Evolutionary conservation across 2,113 vertebrate species (phyloP).

Genomic region (Electrona antarctica): DNA sequence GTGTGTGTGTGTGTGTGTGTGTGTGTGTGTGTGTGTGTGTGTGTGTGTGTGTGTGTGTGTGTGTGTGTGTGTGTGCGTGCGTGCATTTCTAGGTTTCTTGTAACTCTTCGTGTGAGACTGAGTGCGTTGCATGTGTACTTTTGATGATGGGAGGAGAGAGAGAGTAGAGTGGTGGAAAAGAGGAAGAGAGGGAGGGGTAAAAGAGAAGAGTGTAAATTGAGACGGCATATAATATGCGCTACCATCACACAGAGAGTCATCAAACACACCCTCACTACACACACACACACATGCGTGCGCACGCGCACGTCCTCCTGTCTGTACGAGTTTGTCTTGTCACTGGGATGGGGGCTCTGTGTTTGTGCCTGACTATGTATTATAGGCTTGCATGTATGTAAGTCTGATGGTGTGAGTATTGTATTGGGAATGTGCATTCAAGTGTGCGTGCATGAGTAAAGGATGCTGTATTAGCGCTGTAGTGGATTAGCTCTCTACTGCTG

Average conservation of each 20-base stretch:
- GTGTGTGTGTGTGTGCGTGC: too few species aligned
- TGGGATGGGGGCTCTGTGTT: not conserved
- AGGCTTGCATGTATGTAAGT: not conserved
- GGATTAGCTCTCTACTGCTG: constrained; percentile 35
- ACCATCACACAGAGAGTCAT: not conserved
- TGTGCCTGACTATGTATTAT: not conserved
- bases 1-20: too few species aligned
- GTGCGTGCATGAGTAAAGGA: not conserved
- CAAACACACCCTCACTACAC: not conserved
- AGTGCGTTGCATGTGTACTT: not conserved
- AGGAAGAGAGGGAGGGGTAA: not conserved
- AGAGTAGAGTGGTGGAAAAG: not conserved
- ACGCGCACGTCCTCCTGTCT: too few species aligned
- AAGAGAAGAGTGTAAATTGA: constrained; percentile 1
- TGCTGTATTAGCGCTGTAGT: not conserved
- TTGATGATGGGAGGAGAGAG: not conserved
- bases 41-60: too few species aligned
- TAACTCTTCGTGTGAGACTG: too few species aligned
- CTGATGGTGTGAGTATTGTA: too few species aligned
- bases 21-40: too few species aligned
- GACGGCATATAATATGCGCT: not conserved
- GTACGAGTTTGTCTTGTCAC: too few species aligned
- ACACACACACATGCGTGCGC: too few species aligned
- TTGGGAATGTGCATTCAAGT: not conserved
- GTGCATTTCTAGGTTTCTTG: too few species aligned